Conservation (phyloP, 1,140 invertebrate species). For the Drosophila ironensis region DNA sequence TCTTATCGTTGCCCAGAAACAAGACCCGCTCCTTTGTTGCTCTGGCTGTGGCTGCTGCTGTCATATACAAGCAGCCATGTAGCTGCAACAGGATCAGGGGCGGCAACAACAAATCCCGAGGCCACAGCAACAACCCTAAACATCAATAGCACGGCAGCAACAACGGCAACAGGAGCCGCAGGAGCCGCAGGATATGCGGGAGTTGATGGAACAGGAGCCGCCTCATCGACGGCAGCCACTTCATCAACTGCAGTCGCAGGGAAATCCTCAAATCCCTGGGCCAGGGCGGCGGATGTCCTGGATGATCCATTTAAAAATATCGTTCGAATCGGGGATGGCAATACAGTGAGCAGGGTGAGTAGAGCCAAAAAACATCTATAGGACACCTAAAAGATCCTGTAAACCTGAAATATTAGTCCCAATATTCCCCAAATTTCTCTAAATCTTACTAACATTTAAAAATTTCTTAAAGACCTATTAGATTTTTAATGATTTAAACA, state of each 20-base stretch:
- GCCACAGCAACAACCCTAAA: constrained; percentile 78
- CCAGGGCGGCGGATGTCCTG: neutral
- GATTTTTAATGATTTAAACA: too few relatives aligned
- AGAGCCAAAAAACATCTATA: too few relatives aligned
- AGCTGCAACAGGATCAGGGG: constrained; percentile 83
- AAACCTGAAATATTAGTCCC: neutral
- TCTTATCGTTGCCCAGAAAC: constrained; percentile 37
- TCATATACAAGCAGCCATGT: constrained; percentile 47
- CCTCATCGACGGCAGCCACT: constrained; percentile 23
- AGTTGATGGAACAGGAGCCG: neutral
- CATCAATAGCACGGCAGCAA: constrained; percentile 29
- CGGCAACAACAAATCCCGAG: constrained; percentile 83
- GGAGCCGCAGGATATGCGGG: too few relatives aligned
- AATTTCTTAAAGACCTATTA: too few relatives aligned
- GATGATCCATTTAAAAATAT: constrained; percentile 63
- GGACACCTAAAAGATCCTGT: too few relatives aligned
- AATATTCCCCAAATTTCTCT: too few relatives aligned
- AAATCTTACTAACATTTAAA: too few relatives aligned
- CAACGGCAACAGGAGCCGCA: constrained; percentile 15
- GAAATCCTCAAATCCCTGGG: constrained; percentile 32
- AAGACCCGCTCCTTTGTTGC: constrained; percentile 22
- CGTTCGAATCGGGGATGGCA: constrained; percentile 73
- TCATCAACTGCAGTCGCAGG: constrained; percentile 5
- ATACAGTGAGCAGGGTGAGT: constrained; percentile 66
- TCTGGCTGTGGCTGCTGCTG: constrained; percentile 44